Evolutionary conservation across 2,113 vertebrate genomes (phyloP).

Genomic region (human (Homo sapiens)): DNA sequence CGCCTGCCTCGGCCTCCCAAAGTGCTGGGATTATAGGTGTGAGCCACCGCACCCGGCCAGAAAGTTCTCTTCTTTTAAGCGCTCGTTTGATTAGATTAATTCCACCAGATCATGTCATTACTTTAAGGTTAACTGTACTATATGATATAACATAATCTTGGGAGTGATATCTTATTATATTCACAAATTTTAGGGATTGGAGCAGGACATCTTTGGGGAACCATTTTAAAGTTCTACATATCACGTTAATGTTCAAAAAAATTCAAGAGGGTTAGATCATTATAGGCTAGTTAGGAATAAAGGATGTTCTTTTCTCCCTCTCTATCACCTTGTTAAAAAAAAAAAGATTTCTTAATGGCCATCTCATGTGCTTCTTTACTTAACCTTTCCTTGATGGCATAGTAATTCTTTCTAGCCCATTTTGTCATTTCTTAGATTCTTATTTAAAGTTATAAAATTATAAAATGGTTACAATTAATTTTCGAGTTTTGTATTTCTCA

Average conservation of each 20-base stretch:
- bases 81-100: neutral
- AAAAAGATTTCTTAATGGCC: neutral
- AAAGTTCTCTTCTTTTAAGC: neutral
- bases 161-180: neutral
- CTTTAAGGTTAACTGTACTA: neutral
- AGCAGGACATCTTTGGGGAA: neutral
- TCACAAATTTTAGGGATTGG: neutral
- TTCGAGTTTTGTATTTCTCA: conserved; percentile 1
- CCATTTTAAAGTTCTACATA: neutral
- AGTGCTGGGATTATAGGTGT: no score
- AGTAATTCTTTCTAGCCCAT: neutral
- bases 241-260: neutral
- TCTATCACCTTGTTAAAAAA: no score
- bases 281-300: neutral
- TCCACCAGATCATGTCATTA: neutral
- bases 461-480: neutral
- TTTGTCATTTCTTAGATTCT: conserved; percentile 36
- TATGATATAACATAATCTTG: neutral
- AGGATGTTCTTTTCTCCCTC: neutral
- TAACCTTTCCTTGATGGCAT: conserved; percentile 21
- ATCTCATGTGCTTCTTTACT: neutral
- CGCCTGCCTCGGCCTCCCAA: no score
- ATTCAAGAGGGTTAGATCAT: neutral
- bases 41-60: no score
- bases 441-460: conserved; percentile 43